Conservation (phyloP, 1,140 invertebrate genomes). For the Asbolus verrucosus region DNA sequence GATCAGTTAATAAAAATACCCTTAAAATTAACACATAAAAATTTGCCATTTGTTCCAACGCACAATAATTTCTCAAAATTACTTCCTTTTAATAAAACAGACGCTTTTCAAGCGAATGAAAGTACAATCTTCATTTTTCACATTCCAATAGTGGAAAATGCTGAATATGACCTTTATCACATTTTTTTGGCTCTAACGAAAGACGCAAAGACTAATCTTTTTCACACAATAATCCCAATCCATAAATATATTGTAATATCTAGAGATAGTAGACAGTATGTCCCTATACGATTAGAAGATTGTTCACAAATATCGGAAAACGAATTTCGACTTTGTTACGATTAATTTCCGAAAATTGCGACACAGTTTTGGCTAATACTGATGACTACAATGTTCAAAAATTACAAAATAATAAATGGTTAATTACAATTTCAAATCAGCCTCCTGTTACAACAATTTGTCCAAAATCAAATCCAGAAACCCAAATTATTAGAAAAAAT, state of each 20-base stretch:
- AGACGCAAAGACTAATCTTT: slow-evolving; percentile 1
- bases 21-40: slow-evolving; percentile 38
- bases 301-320: background rate
- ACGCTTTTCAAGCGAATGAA: slow-evolving; percentile 42
- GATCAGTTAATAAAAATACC: too few species aligned
- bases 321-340: background rate
- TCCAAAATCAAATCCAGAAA: background rate
- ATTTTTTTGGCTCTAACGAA: slow-evolving; percentile 2
- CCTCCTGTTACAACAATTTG: slow-evolving; percentile 25
- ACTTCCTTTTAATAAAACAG: slow-evolving; percentile 46
- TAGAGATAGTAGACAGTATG: background rate
- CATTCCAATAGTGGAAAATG: slow-evolving; percentile 31
- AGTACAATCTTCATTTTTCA: slow-evolving; percentile 45
- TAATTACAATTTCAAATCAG: slow-evolving; percentile 27
- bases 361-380: background rate
- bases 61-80: slow-evolving; percentile 35
- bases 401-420: slow-evolving; percentile 39
- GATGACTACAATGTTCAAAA: slow-evolving; percentile 45
- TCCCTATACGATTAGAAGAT: background rate
- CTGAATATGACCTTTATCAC: slow-evolving; percentile 30
- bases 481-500: background rate
- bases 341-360: background rate
- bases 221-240: background rate
- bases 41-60: slow-evolving; percentile 36
- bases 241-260: background rate